These are phyloP conservation scores for Copidosoma aretas DNA, from an alignment of 2,888 invertebrate species.

Conservation along the genomic window DNA sequence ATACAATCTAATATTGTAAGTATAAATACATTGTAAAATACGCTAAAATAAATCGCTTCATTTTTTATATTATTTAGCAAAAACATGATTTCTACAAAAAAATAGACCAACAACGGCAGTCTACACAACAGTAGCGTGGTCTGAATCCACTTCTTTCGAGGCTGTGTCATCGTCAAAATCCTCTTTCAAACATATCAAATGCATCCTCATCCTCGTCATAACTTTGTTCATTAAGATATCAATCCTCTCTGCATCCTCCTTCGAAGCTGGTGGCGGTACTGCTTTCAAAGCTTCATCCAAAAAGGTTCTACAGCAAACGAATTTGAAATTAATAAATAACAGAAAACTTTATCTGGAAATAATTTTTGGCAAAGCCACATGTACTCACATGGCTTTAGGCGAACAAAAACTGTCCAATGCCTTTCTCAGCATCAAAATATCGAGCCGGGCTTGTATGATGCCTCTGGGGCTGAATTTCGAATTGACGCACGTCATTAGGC, in stretches of 20 bases:
- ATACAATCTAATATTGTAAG: too few relatives aligned
- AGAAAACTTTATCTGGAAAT: background rate
- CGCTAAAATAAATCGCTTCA: too few relatives aligned
- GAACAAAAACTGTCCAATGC: constrained; percentile 72
- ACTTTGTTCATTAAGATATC: constrained; percentile 56
- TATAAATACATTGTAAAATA: too few relatives aligned
- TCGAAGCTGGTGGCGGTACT: constrained; percentile 72
- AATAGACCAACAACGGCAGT: background rate
- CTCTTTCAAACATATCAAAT: constrained; percentile 54
- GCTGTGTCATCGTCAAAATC: background rate
- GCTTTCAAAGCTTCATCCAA: constrained; percentile 83
- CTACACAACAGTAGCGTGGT: background rate
- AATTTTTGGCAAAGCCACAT: constrained; percentile 25
- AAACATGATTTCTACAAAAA: background rate
- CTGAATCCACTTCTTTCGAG: background rate
- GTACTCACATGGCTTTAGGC: constrained; percentile 69
- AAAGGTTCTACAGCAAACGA: constrained; percentile 67
- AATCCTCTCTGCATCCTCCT: constrained; percentile 64
- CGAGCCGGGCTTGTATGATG: constrained; percentile 81
- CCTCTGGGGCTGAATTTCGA: constrained; percentile 73
- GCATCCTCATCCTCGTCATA: constrained; percentile 55
- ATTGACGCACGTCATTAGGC: constrained; percentile 80
- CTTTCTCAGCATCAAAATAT: constrained; percentile 73
- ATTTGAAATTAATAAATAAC: constrained; percentile 26
- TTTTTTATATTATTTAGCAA: too few relatives aligned